Evolutionary conservation across 1,140 invertebrate species (phyloP), one percentile per base, ranked within the genome.

Genomic region (Aphelenchoides besseyi): DNA sequence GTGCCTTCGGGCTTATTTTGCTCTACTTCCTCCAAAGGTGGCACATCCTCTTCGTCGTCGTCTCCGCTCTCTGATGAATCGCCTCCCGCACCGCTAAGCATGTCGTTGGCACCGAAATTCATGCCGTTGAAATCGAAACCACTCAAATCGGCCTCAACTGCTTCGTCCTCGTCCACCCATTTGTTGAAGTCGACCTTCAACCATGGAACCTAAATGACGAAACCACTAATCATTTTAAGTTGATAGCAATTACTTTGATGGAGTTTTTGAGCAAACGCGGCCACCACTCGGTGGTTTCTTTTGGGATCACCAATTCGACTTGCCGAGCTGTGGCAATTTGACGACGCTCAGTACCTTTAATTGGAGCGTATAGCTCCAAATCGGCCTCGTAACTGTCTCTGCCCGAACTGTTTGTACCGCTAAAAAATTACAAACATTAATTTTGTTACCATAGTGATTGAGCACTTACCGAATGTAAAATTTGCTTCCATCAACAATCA

Each of bases 101-200:
- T 59, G 18, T 59, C 55, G 55, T 23, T 59, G 55, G 5, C 55
- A 33, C 55, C 55, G 55, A 59, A 59, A 23, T 59, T 59, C 55
- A 59, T 59, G 55, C 55, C 23, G 18, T 59, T 59, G 55, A 66
- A 66, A 30, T 66, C 63, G 32, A 66, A 66, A 30, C 32, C 16
- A 16, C 23, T 12, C 41, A 48, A 16, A 12, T 72, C 74, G 0
- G 90, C 91, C 68, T 89, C 89, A 53, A 91, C 90, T 69, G 89
- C 90, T 69, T 92, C 91, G 81, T 91, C 92, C 86, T 97, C 94
- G 88, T 97, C 94, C 85, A 91, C 91, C 94, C 94, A 97, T 86
- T 94, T 93, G 79, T 92, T 91, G 84, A 97, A 98, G 85, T 98
- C 95, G 74, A 93, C 91, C 87, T 95, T 96, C 66, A 98, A 88